These are phyloP conservation scores for Margaritifera margaritifera DNA, from an alignment of 2,888 invertebrate species.

Conservation along the genomic window DNA sequence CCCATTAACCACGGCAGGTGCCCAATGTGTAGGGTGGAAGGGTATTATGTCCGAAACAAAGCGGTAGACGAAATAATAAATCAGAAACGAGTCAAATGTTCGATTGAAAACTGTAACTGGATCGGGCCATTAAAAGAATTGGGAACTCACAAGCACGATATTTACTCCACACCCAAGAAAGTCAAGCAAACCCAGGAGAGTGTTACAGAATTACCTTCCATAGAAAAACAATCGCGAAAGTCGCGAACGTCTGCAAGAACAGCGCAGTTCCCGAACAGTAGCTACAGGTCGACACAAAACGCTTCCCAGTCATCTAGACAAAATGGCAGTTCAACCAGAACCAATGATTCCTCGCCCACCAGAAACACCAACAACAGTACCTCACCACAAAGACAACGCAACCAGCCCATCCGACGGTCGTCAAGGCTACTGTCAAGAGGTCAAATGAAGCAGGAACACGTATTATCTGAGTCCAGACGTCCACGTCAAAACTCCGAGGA, in stretches of 20 bases:
- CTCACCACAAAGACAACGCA: no score
- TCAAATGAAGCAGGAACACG: no score
- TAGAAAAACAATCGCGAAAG: not conserved
- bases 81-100: conserved; percentile 60
- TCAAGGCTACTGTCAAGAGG: no score
- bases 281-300: no score
- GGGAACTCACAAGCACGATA: conserved; percentile 51
- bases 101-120: conserved; percentile 61
- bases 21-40: conserved; percentile 65
- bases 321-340: no score
- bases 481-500: no score
- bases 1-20: conserved; percentile 64
- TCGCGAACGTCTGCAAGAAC: conserved; percentile 1
- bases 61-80: conserved; percentile 54
- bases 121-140: conserved; percentile 49
- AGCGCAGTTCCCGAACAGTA: no score
- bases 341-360: no score
- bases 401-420: no score
- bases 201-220: conserved; percentile 1
- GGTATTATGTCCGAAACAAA: conserved; percentile 52
- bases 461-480: no score
- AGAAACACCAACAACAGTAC: no score
- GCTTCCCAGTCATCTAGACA: no score
- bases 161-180: conserved; percentile 20
- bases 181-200: not conserved